Evolutionary conservation across 1,140 invertebrate species (phyloP), one percentile per base, ranked within the genome.

Genomic region (Drepana arcuata): DNA sequence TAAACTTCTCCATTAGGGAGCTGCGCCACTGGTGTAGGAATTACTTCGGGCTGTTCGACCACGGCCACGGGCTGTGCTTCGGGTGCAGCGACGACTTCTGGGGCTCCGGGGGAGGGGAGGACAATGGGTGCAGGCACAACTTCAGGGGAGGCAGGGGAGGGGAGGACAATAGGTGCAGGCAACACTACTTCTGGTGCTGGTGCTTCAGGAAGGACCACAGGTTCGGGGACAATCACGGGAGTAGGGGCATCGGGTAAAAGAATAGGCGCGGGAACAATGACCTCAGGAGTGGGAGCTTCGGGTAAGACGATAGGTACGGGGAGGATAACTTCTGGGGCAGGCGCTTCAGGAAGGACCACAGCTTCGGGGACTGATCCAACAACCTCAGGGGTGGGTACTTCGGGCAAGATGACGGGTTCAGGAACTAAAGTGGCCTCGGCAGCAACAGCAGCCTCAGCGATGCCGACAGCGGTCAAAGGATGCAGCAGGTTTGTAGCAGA

Each of bases 1-100:
- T 41, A 72, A 1, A 79, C 27, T 26, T 73, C 65, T 14, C 65
- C 63, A 31, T 39, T 46, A 6, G 50, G 44, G 1, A 55, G 6
- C 12, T 57, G 51, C 16, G 55, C 41, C 7, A 15, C 32, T 2
- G 45, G 12, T 16, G 10, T 24, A 28, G 46, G 34, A 12, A 33
- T 18, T 48, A 47, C 36, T 10, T 42, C 48, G 1, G 46, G 46
- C 1, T 42, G 12, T 11, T 29, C 33, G 32, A 40, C 25, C 6
- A 41, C 7, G 12, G 30, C 37, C 12, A 45, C 30, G 2, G 53
- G 53, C 2, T 42, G 16, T 3, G 50, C 56, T 2, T 40, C 26
- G 5, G 55, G 42, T 1, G n/a, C 30, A 1, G 26, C 31, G 16
- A 23, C 14, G 10, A 46, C 26, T 24, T 55, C 51, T 7, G 53